These are phyloP conservation scores for Athalia cordata DNA, from an alignment of 2,888 invertebrate genomes.

Conservation along the genomic window DNA sequence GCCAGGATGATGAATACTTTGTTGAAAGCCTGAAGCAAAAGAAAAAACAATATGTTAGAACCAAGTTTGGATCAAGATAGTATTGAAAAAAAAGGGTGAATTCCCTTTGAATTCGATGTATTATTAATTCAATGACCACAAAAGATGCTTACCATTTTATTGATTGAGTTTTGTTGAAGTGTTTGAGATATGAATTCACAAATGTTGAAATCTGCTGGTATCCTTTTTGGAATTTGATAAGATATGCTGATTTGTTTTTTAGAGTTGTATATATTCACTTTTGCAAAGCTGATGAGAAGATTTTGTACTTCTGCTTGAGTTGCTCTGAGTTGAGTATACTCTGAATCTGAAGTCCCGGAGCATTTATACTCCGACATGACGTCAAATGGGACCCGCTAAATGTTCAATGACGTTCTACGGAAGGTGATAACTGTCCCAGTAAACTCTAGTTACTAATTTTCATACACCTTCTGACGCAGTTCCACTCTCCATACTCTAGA, in stretches of 20 bases:
- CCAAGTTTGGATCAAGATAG: background rate
- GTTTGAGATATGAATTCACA: conserved; percentile 38
- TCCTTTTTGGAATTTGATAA: conserved; percentile 30
- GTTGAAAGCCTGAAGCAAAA: conserved; percentile 33
- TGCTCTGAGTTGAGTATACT: conserved; percentile 55
- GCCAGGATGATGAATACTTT: conserved; percentile 39
- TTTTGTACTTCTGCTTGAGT: conserved; percentile 38
- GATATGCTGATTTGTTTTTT: background rate
- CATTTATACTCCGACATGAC: conserved; percentile 69
- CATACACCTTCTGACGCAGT: background rate
- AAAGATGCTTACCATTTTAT: conserved; percentile 34
- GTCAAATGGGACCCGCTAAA: conserved; percentile 70
- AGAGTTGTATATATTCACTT: background rate
- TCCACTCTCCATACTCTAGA: background rate
- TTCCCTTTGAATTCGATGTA: background rate
- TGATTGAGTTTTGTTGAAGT: background rate
- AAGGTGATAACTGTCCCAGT: conserved; percentile 68
- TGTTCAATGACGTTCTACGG: conserved; percentile 64
- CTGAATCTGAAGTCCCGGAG: conserved; percentile 51
- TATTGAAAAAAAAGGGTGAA: background rate
- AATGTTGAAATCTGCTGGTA: conserved; percentile 35
- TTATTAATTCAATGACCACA: background rate
- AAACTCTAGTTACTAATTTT: conserved; percentile 55
- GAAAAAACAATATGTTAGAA: background rate
- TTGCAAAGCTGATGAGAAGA: background rate